These are phyloP conservation scores for Diprion similis DNA, from an alignment of 1,140 invertebrate species.

Conservation along the genomic window DNA sequence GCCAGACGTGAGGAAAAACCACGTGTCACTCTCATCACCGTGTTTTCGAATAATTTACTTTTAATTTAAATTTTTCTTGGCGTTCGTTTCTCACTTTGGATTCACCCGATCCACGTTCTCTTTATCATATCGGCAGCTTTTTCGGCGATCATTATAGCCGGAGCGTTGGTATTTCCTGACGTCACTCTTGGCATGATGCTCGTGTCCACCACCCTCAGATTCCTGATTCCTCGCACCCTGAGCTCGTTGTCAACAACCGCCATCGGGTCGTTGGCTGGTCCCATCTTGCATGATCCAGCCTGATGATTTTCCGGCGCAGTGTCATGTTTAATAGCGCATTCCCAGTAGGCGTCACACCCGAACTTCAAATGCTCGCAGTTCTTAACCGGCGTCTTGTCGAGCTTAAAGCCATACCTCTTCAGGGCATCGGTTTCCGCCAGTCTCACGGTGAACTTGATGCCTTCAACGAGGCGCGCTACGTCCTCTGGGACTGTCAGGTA, in stretches of 20 bases:
- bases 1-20: no score
- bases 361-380: slow-evolving; percentile 77
- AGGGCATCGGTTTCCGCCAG: slow-evolving; percentile 73
- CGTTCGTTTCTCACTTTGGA: not conserved
- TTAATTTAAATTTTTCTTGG: no score
- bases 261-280: slow-evolving; percentile 68
- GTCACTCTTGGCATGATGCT: slow-evolving; percentile 80
- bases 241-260: slow-evolving; percentile 78
- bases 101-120: slow-evolving; percentile 65
- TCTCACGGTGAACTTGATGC: slow-evolving; percentile 74
- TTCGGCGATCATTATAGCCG: slow-evolving; percentile 85
- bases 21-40: no score
- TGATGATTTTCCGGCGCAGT: slow-evolving; percentile 87
- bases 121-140: slow-evolving; percentile 81
- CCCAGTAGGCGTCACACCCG: slow-evolving; percentile 81
- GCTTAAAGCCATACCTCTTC: slow-evolving; percentile 72
- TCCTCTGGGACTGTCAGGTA: slow-evolving; percentile 82
- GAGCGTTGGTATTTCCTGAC: slow-evolving; percentile 83
- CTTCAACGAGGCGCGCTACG: slow-evolving; percentile 75
- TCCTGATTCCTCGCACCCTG: slow-evolving; percentile 72
- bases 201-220: slow-evolving; percentile 78
- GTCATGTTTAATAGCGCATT: slow-evolving; percentile 76
- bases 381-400: slow-evolving; percentile 73
- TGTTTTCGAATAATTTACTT: no score
- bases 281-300: slow-evolving; percentile 84